Base-by-base conservation (phyloP, 2,797 vertebrate genomes). In the Perodicticus potto region DNA sequence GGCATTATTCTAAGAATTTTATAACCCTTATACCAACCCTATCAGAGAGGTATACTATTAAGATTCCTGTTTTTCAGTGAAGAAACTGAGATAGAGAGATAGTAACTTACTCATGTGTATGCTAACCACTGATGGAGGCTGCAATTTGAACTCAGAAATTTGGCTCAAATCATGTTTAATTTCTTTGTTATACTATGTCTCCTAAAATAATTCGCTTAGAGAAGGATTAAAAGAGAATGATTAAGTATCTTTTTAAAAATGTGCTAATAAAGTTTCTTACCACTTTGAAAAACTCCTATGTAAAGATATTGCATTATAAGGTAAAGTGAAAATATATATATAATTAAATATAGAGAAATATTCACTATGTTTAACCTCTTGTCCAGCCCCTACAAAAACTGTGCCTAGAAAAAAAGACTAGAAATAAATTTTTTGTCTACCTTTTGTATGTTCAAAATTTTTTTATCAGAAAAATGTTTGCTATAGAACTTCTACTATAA, bases 401-500 rank as follows among this genome's bases (percentile, higher is more conserved):
- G 45, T 67, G 61, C 70, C 77, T 83, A 69, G 45, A 77, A 81
- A 53, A 93, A 85, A 81, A 63, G 22, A 37, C 1, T 17, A 22
- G 45, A 83, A 92, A 72, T 87, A 59, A 91, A 94, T 40, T 3
- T 12, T 78, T 97, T 80, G 11, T 49, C 13, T 73, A 34, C 8
- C 5, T 81, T 95, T 78, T 49, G 22, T 72, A 89, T 49, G 29
- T 86, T 81, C 40, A 73, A 80, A 55, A 69, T 89, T 86, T 91
- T 90, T 73, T 83, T 78, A 49, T 89, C 23, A 92, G 53, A 83
- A 92, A 85, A 91, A 67, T 53, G 6, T 80, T 70, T 90, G 76
- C 74, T 91, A 19, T 69, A 37, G 78, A 86, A 81, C 14, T 84
- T 77, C 45, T 78, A 76, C 40, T 77, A 37, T 94, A 93, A 91